phyloP scores from a whole-genome alignment of 2,797 vertebrate genomes.

The Galago senegalensis region DNA sequence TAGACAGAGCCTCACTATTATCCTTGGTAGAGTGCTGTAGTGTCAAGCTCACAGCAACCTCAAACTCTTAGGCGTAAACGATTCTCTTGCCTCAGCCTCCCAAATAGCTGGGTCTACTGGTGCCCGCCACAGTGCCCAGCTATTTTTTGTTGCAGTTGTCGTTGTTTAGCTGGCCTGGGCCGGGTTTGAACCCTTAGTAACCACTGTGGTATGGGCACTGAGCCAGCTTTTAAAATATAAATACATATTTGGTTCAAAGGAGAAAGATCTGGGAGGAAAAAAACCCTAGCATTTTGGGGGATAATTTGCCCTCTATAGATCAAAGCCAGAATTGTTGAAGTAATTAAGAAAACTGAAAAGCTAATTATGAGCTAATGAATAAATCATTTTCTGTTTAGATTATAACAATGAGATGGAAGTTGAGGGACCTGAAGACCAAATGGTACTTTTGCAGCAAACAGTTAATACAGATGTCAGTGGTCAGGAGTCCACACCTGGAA shows the following conservation, averaged over 20 bases:
- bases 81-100: no score
- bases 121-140: no score
- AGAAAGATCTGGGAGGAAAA: not conserved
- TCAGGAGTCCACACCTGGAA: constrained; percentile 80
- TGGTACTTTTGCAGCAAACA: constrained; percentile 82
- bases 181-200: no score
- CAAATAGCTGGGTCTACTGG: no score
- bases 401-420: constrained; percentile 89
- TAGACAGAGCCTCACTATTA: no score
- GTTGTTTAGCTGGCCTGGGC: no score
- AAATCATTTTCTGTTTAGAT: constrained; percentile 84
- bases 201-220: no score
- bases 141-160: no score
- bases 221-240: not conserved
- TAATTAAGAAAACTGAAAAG: not conserved
- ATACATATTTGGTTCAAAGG: not conserved
- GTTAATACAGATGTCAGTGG: constrained; percentile 65
- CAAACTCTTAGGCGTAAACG: no score
- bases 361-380: not conserved
- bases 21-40: no score
- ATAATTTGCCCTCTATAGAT: not conserved
- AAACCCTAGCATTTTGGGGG: not conserved
- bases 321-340: not conserved
- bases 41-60: no score
- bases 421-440: constrained; percentile 83